Evolutionary conservation across 2,888 invertebrate genomes (phyloP).

Genomic region (Miltochrista miniata): DNA sequence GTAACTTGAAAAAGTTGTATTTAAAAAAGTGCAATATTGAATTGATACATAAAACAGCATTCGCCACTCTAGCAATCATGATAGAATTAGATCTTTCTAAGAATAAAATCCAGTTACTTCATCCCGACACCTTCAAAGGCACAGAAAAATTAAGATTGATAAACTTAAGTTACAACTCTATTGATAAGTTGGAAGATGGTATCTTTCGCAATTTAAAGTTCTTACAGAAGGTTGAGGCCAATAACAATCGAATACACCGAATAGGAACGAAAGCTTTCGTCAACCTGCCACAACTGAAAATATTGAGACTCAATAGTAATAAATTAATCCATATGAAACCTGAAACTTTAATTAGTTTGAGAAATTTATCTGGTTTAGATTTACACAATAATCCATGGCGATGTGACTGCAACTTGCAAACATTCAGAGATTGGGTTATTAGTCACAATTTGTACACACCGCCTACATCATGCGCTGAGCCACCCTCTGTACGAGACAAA

Average conservation of each 20-base stretch:
- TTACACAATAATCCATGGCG: conserved; percentile 94
- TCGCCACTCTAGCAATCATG: conserved; percentile 89
- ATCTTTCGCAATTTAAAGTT: conserved; percentile 89
- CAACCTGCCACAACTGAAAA: conserved; percentile 86
- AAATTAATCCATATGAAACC: conserved; percentile 87
- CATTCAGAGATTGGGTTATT: conserved; percentile 90
- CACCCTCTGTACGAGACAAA: conserved; percentile 85
- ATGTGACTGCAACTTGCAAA: conserved; percentile 93
- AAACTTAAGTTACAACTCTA: conserved; percentile 89
- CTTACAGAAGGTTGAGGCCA: conserved; percentile 90
- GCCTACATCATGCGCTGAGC: conserved; percentile 89
- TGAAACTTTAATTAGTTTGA: conserved; percentile 86
- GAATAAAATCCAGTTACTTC: conserved; percentile 87
- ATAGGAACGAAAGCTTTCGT: conserved; percentile 89
- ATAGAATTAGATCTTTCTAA: conserved; percentile 92
- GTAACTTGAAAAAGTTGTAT: conserved; percentile 92
- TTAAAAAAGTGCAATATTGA: conserved; percentile 89
- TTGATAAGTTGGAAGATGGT: conserved; percentile 88
- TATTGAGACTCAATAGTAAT: conserved; percentile 90
- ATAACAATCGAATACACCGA: conserved; percentile 88
- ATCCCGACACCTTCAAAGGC: conserved; percentile 88
- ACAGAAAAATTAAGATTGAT: conserved; percentile 89
- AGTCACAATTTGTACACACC: conserved; percentile 89
- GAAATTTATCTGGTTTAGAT: conserved; percentile 88
- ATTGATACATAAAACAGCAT: conserved; percentile 88